Base-by-base conservation (phyloP, 2,113 vertebrate species). In the Oryzias woworae region DNA sequence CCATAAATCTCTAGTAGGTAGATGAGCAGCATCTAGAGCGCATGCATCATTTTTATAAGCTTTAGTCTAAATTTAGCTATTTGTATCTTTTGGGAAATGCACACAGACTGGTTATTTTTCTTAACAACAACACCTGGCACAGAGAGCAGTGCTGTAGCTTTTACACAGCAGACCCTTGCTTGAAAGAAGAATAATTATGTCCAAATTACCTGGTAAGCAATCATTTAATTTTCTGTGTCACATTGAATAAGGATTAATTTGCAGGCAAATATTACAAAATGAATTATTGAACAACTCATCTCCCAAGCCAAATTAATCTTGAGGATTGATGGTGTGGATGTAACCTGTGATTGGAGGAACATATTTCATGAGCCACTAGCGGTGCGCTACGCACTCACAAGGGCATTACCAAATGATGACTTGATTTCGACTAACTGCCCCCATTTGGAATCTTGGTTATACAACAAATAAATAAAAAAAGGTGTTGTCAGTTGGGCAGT, bases 271-370 rank as follows among this genome's bases (percentile, higher is more conserved):
- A 85, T 91, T 87, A 88, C 87, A 81, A 73, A 75, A 84, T 90
- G 76, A 90, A 91, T 92, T 88, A 91, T 89, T 89, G 69, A 92
- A 76, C 78, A 91, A 84, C 73, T 83, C 81, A 81, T 86, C 82
- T 85, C 78, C 83, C 70, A 60, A 78, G 81, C 72, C 84, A 80
- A 82, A 89, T 90, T 81, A 89, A 85, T 88, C 83, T 85, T 74
- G 77, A 81, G 75, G 83, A 90, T 85, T 85, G 82, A 91, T 88
- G 84, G 65, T 77, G 85, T 80, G 82, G 75, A 81, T 77, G 73
- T 82, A 83, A 86, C 86, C 80, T 81, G 76, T 70, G 73, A 85
- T 86, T 22, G 41, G 71, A 71, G 73, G 23, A 75, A 72, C 73
- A 66, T 71, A 78, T 83, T 85, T 80, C 69, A 85, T 68, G 66